phyloP scores from a whole-genome alignment of 2,888 invertebrate genomes.

The Thymelicus sylvestris region DNA sequence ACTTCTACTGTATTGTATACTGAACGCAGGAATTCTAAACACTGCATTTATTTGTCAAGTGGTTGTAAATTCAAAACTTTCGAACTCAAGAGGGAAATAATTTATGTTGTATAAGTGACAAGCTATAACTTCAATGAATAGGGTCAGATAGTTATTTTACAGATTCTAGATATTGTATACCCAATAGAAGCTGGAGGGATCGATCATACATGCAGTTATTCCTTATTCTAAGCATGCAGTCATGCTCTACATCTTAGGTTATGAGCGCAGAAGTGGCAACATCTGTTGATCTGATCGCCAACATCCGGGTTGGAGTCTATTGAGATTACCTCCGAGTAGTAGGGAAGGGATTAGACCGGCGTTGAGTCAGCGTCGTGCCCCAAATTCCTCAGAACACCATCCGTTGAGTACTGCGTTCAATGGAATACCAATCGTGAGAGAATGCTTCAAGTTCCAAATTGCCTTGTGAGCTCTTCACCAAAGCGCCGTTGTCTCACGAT shows the following conservation, averaged over 20 bases:
- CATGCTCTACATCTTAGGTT: neutral
- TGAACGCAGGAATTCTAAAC: too few species aligned
- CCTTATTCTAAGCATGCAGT: too few species aligned
- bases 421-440: conserved; percentile 53
- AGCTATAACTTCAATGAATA: too few species aligned
- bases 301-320: conserved; percentile 55
- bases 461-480: conserved; percentile 46
- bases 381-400: conserved; percentile 80
- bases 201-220: neutral
- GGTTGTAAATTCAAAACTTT: too few species aligned
- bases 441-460: conserved; percentile 51
- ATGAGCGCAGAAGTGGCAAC: conserved; percentile 5
- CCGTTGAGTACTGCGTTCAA: conserved; percentile 54
- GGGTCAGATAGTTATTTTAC: too few species aligned
- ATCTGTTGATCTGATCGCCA: conserved; percentile 42
- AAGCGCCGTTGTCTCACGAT: conserved; percentile 70
- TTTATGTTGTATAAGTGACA: too few species aligned
- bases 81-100: too few species aligned
- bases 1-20: too few species aligned
- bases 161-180: too few species aligned
- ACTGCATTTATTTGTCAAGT: too few species aligned
- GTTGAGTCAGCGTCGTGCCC: conserved; percentile 81
- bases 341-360: conserved; percentile 76
- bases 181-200: neutral
- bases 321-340: conserved; percentile 65